A percentile compares a stretch with the other conserved stretches of the same genome.
These are phyloP conservation scores for Orthosia gracilis DNA, from an alignment of 2,888 invertebrate species.

Conservation along the genomic window DNA sequence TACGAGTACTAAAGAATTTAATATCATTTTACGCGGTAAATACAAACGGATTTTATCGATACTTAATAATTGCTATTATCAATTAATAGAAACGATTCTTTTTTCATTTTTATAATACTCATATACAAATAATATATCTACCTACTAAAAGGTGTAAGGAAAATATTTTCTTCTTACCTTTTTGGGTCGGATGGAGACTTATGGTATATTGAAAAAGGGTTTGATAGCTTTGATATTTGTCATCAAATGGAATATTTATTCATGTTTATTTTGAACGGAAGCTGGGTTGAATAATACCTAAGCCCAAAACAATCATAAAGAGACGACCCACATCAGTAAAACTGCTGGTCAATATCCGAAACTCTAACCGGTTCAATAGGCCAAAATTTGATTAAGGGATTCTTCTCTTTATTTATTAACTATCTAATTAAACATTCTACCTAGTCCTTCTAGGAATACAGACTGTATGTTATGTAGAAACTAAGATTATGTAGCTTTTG, in stretches of 20 bases:
- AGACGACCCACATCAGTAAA: constrained; percentile 34
- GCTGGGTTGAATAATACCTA: constrained; percentile 30
- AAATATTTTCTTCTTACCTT: constrained; percentile 31
- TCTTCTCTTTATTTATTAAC: constrained; percentile 18
- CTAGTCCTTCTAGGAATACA: not conserved
- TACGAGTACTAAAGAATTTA: constrained; percentile 18
- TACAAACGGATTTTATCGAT: not conserved
- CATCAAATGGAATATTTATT: constrained; percentile 48
- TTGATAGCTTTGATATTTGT: constrained; percentile 38
- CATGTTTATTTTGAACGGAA: constrained; percentile 8
- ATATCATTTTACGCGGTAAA: not conserved
- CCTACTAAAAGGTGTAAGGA: not conserved
- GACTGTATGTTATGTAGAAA: not conserved
- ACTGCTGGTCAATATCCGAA: constrained; percentile 1
- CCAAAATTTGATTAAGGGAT: constrained; percentile 1
- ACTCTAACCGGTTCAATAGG: constrained; percentile 8
- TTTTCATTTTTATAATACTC: not conserved
- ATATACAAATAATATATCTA: not conserved
- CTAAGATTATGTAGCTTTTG: not conserved
- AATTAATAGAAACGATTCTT: not conserved
- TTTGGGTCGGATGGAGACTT: constrained; percentile 11
- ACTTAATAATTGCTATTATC: not conserved
- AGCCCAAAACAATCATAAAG: constrained; percentile 39
- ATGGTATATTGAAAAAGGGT: constrained; percentile 41
- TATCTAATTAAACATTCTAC: constrained; percentile 32